A percentile compares a stretch with the other conserved stretches of the same genome.
Evolutionary conservation across 2,888 invertebrate species (phyloP).

Genomic region (Altica lythri): DNA sequence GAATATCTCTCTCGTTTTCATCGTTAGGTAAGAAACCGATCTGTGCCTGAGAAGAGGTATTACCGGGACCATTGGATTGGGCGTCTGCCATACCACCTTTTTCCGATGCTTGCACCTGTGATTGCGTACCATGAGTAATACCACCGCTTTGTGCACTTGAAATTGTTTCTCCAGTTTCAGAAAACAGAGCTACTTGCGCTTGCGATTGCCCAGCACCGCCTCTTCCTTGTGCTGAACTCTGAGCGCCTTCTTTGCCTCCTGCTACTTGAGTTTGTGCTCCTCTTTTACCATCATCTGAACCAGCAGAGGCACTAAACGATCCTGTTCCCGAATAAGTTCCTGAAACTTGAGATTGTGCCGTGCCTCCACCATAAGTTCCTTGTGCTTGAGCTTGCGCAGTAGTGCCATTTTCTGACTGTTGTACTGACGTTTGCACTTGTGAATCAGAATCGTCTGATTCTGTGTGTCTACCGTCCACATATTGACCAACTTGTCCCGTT

Average conservation of each 20-base stretch:
- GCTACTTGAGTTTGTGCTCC: constrained; percentile 72
- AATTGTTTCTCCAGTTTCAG: constrained; percentile 75
- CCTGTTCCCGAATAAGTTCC: constrained; percentile 79
- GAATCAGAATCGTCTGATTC: constrained; percentile 71
- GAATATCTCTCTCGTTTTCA: constrained; percentile 62
- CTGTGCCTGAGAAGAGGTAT: constrained; percentile 86
- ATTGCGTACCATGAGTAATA: constrained; percentile 74
- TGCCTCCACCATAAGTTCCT: constrained; percentile 75
- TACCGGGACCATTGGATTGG: constrained; percentile 82
- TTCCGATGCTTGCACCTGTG: constrained; percentile 79
- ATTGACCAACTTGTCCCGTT: constrained; percentile 27
- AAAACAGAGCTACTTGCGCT: constrained; percentile 75
- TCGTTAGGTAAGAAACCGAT: constrained; percentile 81
- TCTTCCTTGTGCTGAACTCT: constrained; percentile 75
- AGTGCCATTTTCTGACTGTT: constrained; percentile 64
- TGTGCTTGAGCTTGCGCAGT: constrained; percentile 77
- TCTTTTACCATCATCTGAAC: constrained; percentile 74
- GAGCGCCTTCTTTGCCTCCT: constrained; percentile 75
- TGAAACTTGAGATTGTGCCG: constrained; percentile 81
- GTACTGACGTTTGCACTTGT: constrained; percentile 72
- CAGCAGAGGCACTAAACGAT: constrained; percentile 81
- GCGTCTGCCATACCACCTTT: constrained; percentile 86
- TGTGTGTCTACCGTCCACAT: constrained; percentile 15
- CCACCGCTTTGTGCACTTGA: constrained; percentile 79
- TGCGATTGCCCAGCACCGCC: constrained; percentile 78